Percentiles rank a stretch among this genome's conserved stretches.
These are phyloP conservation scores for Cephalophus harveyi DNA, from an alignment of 2,113 vertebrate genomes.

Conservation along the genomic window DNA sequence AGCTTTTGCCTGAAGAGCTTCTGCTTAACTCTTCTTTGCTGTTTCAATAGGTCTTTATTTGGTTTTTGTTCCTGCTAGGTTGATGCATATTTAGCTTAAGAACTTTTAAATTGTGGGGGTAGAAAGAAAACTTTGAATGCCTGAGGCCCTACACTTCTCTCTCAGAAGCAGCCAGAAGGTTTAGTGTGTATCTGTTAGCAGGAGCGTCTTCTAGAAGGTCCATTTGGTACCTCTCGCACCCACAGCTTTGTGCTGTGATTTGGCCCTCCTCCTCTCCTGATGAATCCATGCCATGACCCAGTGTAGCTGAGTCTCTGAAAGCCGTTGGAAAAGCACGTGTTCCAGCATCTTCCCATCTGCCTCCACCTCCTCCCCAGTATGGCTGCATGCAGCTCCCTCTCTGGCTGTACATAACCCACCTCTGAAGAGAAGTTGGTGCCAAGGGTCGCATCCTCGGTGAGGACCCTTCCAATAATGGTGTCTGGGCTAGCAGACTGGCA, in stretches of 20 bases:
- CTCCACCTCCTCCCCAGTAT: not conserved
- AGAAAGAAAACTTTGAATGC: not conserved
- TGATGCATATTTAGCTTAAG: not conserved
- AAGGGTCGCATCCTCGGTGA: not conserved
- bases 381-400: not conserved
- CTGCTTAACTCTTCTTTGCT: not conserved
- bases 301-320: not conserved
- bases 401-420: not conserved
- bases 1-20: conserved; percentile 41
- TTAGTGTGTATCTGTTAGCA: not conserved
- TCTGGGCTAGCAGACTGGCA: not conserved
- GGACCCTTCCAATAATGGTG: not conserved
- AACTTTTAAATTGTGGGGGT: not conserved
- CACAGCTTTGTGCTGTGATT: not conserved
- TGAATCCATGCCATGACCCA: not conserved
- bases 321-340: not conserved
- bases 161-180: not conserved
- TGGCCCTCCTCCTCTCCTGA: not conserved
- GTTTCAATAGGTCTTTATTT: conserved; percentile 43
- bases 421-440: not conserved
- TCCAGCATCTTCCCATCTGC: not conserved
- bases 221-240: not conserved
- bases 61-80: conserved; percentile 9
- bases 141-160: not conserved
- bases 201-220: not conserved